Evolutionary conservation across 2,797 vertebrate genomes (phyloP).

Genomic region (Austrolebias charrua): DNA sequence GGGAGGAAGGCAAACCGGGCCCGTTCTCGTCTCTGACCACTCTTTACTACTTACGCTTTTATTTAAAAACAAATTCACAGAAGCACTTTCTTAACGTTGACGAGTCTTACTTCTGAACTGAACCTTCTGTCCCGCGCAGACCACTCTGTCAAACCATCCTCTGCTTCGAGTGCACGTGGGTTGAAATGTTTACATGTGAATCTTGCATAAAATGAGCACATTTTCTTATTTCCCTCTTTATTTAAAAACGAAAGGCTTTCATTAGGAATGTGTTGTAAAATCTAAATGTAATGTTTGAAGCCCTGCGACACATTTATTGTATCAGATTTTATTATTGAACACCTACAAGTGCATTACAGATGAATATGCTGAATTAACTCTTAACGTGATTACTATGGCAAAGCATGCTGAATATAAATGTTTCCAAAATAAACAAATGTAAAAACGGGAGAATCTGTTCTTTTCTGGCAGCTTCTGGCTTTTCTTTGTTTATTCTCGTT

Average conservation of each 20-base stretch:
- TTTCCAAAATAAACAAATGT: constrained; percentile 67
- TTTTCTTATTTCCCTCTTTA: constrained; percentile 60
- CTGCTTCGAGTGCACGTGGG: constrained; percentile 66
- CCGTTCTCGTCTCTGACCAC: constrained; percentile 67
- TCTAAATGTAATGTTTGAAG: constrained; percentile 52
- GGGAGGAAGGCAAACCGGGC: constrained; percentile 51
- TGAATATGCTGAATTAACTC: constrained; percentile 53
- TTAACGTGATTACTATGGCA: constrained; percentile 55
- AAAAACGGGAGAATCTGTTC: constrained; percentile 21
- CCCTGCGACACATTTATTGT: constrained; percentile 51
- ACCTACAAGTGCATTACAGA: constrained; percentile 66
- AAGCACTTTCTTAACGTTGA: constrained; percentile 76
- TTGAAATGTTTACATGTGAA: constrained; percentile 81
- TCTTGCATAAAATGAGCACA: constrained; percentile 75
- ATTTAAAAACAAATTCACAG: constrained; percentile 36
- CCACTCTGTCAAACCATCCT: constrained; percentile 42
- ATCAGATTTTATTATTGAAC: constrained; percentile 53
- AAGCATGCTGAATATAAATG: constrained; percentile 60
- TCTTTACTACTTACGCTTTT: constrained; percentile 77
- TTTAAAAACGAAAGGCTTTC: constrained; percentile 74
- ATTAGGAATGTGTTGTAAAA: constrained; percentile 65
- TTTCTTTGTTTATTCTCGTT: not conserved
- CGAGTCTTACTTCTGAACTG: constrained; percentile 78
- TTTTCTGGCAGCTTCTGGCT: not conserved
- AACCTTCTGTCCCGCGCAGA: constrained; percentile 62